These are phyloP conservation scores for Rhinichthys klamathensis DNA, from an alignment of 2,113 vertebrate species.

Conservation along the genomic window DNA sequence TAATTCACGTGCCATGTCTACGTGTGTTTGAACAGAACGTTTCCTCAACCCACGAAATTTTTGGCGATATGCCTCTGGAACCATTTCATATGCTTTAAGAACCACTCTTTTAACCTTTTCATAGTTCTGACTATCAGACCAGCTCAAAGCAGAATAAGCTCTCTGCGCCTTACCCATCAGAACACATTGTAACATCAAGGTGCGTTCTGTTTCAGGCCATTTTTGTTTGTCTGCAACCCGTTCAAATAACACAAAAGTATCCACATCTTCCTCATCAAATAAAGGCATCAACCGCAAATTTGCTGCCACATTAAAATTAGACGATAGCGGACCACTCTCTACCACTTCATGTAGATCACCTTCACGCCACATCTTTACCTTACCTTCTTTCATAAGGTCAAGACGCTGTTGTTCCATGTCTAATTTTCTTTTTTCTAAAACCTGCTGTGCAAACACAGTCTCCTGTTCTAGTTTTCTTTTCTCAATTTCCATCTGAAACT, in stretches of 20 bases:
- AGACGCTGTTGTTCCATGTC: not conserved
- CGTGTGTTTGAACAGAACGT: too few relatives aligned
- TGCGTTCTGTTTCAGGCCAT: not conserved
- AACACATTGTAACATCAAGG: not conserved
- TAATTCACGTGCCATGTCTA: not conserved
- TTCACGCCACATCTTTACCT: not conserved
- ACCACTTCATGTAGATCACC: not conserved
- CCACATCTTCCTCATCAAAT: not conserved
- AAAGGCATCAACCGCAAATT: not conserved
- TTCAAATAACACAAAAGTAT: not conserved
- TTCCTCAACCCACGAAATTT: too few relatives aligned
- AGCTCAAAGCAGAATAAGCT: too few relatives aligned
- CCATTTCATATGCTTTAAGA: not conserved
- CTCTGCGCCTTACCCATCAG: not conserved
- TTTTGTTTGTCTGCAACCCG: not conserved
- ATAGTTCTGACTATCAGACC: too few relatives aligned
- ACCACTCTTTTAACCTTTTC: too few relatives aligned
- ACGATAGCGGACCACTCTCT: not conserved
- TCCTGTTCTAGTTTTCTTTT: not conserved
- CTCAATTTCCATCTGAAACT: not conserved
- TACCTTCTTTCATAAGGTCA: not conserved
- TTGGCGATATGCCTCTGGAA: not conserved
- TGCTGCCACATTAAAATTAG: not conserved
- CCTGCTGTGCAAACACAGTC: not conserved
- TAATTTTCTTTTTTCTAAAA: not conserved